Base-by-base conservation (phyloP, 2,888 invertebrate species). In the Aphidius colemani region DNA sequence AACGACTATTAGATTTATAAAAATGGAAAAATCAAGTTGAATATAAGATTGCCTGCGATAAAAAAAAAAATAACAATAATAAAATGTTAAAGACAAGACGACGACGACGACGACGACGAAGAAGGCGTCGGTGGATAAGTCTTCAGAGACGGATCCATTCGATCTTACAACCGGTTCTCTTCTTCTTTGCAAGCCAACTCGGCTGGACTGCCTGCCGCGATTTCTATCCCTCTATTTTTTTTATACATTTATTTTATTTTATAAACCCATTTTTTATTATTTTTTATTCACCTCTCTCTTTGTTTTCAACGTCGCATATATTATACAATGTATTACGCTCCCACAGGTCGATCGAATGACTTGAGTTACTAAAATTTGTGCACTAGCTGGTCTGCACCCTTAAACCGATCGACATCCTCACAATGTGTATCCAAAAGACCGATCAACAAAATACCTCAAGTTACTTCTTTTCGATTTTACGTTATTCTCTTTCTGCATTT, bases 151-250 rank as follows among this genome's bases (percentile, higher is more conserved):
- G 66, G 59, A 66, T 66, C 58, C 66, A 45, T 39, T 57, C 57
- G 46, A 57, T 57, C 66, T 67, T 58, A 68, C 66, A 72, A 72
- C 71, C 72, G 70, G 71, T 72, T 70, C 62, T 64, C 57, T 60
- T 63, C 50, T 13, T 48, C 8, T 39, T 48, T 57, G 57, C 57
- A 45, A 57, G 57, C 46, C 46, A 57, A 46, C 46, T 57, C 57
- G 46, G 46, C 46, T 48, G 57, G 46, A 57, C 57, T 46, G 57
- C 46, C 57, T 57, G 57, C 57, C 48, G 57, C 57, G 57, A 57
- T 55, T 61, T 48, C 56, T 50, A 56, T 48, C 49, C 65, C 49
- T 58, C 64, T 65, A 53, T 63, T 62, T 59, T 61, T 61, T 51
- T 61, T 30, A 30, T 30, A 30, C 30, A 30, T 30, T 30, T 30